phyloP scores from a whole-genome alignment of 2,797 vertebrate genomes.

The Molossus molossus region DNA sequence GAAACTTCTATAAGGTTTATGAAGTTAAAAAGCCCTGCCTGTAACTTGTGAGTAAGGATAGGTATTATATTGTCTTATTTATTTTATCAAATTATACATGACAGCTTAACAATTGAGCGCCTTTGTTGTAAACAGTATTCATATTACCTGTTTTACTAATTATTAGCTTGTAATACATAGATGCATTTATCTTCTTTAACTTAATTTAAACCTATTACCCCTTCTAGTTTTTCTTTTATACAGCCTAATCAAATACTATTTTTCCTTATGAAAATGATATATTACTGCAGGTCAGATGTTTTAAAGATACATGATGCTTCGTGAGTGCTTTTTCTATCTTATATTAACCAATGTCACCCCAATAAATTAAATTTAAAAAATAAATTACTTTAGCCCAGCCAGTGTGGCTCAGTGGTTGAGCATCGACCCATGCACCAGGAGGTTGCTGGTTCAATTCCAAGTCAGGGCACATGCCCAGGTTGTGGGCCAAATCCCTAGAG shows the following conservation, averaged over 20 bases:
- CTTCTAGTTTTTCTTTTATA: slow-evolving; percentile 38
- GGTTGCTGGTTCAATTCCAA: neutral
- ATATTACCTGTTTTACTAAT: slow-evolving; percentile 1
- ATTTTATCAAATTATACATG: neutral
- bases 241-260: neutral
- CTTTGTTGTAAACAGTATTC: slow-evolving; percentile 19
- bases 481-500: neutral
- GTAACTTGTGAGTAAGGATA: neutral
- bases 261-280: slow-evolving; percentile 60
- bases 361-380: neutral
- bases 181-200: neutral
- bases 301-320: neutral
- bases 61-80: neutral
- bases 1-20: neutral
- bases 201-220: neutral
- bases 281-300: neutral
- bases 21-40: neutral
- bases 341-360: neutral
- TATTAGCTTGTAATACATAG: neutral
- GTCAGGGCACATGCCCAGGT: neutral
- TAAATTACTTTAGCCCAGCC: neutral
- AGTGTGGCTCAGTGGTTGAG: neutral
- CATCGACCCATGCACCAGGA: fast-evolving
- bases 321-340: neutral
- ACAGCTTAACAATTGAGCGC: neutral